phyloP scores from a whole-genome alignment of 2,113 vertebrate species.

The Macquaria ambigua region DNA sequence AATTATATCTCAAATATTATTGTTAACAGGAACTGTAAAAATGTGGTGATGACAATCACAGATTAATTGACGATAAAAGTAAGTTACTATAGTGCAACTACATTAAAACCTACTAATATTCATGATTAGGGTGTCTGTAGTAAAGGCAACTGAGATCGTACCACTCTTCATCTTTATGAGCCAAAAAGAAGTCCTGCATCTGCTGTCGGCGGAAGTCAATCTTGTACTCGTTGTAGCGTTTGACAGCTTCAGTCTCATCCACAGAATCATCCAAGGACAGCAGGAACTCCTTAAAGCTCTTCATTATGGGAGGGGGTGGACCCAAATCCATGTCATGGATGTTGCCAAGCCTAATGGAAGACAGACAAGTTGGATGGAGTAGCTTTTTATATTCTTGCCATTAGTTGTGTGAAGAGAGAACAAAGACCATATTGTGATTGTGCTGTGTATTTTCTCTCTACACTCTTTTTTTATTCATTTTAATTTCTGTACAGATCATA shows the following conservation, averaged over 20 bases:
- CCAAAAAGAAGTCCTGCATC: conserved; percentile 97
- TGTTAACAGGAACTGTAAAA: neutral
- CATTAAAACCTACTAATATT: conserved; percentile 4
- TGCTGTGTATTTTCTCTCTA: neutral
- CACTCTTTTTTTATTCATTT: neutral
- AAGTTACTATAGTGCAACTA: neutral
- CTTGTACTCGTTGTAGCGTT: conserved; percentile 96
- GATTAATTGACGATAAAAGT: neutral
- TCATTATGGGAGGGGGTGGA: conserved; percentile 91
- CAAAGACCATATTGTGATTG: neutral
- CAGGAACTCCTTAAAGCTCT: conserved; percentile 94
- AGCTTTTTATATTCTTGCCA: neutral
- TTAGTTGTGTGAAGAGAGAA: neutral
- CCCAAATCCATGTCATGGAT: conserved; percentile 92
- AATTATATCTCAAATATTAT: neutral
- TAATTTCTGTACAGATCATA: neutral
- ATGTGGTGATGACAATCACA: neutral
- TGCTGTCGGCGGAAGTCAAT: conserved; percentile 94
- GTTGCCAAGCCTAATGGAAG: conserved; percentile 87
- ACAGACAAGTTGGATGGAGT: neutral
- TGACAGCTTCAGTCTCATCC: conserved; percentile 93
- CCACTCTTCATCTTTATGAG: conserved; percentile 97
- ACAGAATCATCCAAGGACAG: conserved; percentile 93
- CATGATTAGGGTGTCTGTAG: neutral
- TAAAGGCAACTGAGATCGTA: conserved; percentile 78